Base-by-base conservation (phyloP, 30 jellyfish, hydroid and myxozoan genomes). In the Mastigias papua region DNA sequence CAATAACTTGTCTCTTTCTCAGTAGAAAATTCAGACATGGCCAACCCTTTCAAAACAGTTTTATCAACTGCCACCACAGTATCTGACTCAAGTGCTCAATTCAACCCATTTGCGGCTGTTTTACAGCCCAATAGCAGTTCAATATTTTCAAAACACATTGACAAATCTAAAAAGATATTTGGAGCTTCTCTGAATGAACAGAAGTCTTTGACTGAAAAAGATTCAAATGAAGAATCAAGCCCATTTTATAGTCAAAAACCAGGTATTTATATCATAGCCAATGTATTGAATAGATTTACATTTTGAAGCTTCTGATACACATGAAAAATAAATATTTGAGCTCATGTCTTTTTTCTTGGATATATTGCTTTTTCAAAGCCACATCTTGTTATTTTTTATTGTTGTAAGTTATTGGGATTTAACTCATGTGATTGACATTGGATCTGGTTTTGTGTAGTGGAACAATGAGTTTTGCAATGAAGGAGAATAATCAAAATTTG, bases 81-180 rank as follows among this genome's bases (percentile, higher is more conserved):
- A n/a, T 5, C 80, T 31, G 60, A 4, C 32, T 22, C 25, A 4
- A 31, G 29, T 31, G 25, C 23, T 15, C 34, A 28, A 21, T 65
- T 82, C 32, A 84, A 84, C 42, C 93, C 93, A 71, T 84, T 84
- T 84, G 93, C 93, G 51, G 86, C 86, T 28, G 67, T 58, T 5
- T 25, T 78, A 4, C 61, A 76, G 25, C 7, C 79, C 5, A 63
- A 37, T 19, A 75, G 32, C 15, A 54, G 51, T 0, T 29, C 76
- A 31, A 20, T 61, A 17, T 20, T 10, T 11, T 21, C 25, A 19
- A 54, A 54, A 6, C 6, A 2, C 17, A 21, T 5, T 54, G 67
- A 54, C 9, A 19, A 10, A 6, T 25, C 67, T 11, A 54, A 54
- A 21, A 54, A 11, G 9, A 11, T 54, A 54, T 54, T 54, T 21